Percentiles rank a stretch among this genome's conserved stretches.
Conservation (phyloP, 2,797 vertebrate species). For the Neosilurus hyrtlii region DNA sequence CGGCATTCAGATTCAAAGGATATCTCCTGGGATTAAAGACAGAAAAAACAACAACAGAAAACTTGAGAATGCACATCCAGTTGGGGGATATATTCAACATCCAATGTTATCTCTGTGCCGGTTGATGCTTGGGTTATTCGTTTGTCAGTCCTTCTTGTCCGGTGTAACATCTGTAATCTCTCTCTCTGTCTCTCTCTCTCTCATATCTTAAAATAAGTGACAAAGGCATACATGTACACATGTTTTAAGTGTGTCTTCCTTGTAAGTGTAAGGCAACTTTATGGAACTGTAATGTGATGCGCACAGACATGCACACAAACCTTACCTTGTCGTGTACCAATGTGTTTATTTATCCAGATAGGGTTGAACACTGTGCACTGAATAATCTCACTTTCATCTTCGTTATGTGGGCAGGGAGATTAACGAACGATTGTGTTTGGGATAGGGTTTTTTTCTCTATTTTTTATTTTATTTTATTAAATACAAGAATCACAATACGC, state of each 20-base stretch:
- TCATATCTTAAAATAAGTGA: constrained; percentile 51
- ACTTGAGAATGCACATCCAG: constrained; percentile 63
- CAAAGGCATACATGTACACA: constrained; percentile 59
- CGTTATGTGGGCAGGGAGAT: constrained; percentile 58
- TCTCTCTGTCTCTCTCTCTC: neutral
- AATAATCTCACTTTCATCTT: constrained; percentile 66
- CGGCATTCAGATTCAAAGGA: constrained; percentile 52
- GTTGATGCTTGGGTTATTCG: constrained; percentile 52
- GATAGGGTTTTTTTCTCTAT: constrained; percentile 63
- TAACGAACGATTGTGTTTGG: constrained; percentile 56
- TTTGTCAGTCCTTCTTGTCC: constrained; percentile 53
- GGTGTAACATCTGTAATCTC: constrained; percentile 48
- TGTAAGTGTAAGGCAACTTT: constrained; percentile 61
- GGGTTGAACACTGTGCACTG: constrained; percentile 79
- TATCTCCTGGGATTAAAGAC: constrained; percentile 52
- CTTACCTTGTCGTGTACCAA: constrained; percentile 63
- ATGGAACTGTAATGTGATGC: constrained; percentile 60
- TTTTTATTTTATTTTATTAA: constrained; percentile 55
- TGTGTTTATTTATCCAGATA: constrained; percentile 64
- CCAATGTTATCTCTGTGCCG: constrained; percentile 36
- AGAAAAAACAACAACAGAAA: constrained; percentile 53
- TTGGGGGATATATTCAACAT: constrained; percentile 48
- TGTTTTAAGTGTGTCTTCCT: constrained; percentile 66
- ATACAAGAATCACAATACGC: constrained; percentile 65
- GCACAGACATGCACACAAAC: constrained; percentile 65